phyloP scores from a whole-genome alignment of 2,797 vertebrate genomes.

The Denticeps clupeoides region DNA sequence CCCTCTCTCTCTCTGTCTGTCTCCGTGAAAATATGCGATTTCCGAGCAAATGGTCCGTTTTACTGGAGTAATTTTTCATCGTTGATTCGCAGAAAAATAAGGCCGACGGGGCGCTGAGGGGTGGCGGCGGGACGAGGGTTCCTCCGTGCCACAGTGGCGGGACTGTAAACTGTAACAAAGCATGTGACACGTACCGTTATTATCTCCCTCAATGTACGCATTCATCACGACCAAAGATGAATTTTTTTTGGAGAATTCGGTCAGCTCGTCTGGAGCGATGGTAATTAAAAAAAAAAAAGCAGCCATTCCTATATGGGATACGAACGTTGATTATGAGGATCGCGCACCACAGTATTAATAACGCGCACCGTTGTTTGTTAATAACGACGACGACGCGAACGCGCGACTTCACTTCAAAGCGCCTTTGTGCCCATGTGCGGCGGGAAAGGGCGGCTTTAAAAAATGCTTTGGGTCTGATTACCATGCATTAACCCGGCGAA shows the following conservation, averaged over 20 bases:
- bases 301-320: conserved; percentile 2
- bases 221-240: conserved; percentile 36
- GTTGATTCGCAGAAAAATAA: conserved; percentile 50
- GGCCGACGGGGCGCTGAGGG: conserved; percentile 14
- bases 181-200: conserved; percentile 14
- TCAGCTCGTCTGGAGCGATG: conserved; percentile 12
- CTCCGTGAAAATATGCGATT: conserved; percentile 72
- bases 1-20: conserved; percentile 37
- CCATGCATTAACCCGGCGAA: conserved; percentile 28
- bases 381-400: too few species aligned
- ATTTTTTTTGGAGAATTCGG: too few species aligned
- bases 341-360: too few species aligned
- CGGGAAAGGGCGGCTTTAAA: conserved; percentile 19
- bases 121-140: conserved; percentile 15
- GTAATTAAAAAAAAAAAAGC: conserved; percentile 6
- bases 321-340: too few species aligned
- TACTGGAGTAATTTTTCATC: conserved; percentile 44
- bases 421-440: conserved; percentile 9
- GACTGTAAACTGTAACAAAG: conserved; percentile 17
- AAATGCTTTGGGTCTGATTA: conserved; percentile 23
- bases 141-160: conserved; percentile 10
- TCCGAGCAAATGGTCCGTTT: conserved; percentile 63
- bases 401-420: conserved; percentile 1
- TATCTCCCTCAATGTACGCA: conserved; percentile 28
- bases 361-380: too few species aligned